These are phyloP conservation scores for Oxyura jamaicensis DNA, from an alignment of 2,113 vertebrate species.

Conservation along the genomic window DNA sequence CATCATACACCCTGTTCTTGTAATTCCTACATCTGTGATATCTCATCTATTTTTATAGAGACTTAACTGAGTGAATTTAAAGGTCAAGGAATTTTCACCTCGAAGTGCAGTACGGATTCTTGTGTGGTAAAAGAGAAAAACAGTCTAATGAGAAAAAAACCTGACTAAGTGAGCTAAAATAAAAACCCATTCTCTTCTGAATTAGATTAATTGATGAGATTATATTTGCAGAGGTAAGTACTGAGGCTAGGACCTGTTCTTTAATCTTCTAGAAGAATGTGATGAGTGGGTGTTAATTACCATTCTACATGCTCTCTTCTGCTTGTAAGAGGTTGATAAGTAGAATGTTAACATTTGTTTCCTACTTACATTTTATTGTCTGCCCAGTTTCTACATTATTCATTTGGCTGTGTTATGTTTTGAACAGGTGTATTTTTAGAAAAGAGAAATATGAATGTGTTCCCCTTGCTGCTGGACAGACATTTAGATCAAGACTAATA, in stretches of 20 bases:
- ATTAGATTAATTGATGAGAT: slow-evolving; percentile 53
- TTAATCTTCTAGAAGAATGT: slow-evolving; percentile 39
- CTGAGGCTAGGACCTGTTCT: slow-evolving; percentile 32
- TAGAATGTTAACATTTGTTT: slow-evolving; percentile 54
- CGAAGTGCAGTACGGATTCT: not conserved
- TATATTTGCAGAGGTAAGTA: slow-evolving; percentile 44
- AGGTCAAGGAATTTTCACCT: slow-evolving; percentile 35
- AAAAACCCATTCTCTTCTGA: slow-evolving; percentile 11
- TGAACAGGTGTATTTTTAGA: not conserved
- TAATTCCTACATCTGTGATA: slow-evolving; percentile 3
- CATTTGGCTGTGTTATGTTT: not conserved
- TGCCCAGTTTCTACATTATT: slow-evolving; percentile 1
- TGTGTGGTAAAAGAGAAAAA: slow-evolving; percentile 17
- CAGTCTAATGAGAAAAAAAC: not conserved
- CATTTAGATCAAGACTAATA: not conserved
- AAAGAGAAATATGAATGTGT: not conserved
- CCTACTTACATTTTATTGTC: not conserved
- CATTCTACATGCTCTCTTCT: slow-evolving; percentile 11
- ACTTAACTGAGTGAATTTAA: not conserved
- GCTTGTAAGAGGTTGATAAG: slow-evolving; percentile 42
- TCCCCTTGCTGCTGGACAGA: not conserved
- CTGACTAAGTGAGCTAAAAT: not conserved
- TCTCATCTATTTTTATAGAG: slow-evolving; percentile 3
- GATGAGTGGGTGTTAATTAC: slow-evolving; percentile 59
- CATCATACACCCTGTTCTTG: not conserved